phyloP scores from a whole-genome alignment of 2,888 invertebrate species.

The Drosophila heteroneura region DNA sequence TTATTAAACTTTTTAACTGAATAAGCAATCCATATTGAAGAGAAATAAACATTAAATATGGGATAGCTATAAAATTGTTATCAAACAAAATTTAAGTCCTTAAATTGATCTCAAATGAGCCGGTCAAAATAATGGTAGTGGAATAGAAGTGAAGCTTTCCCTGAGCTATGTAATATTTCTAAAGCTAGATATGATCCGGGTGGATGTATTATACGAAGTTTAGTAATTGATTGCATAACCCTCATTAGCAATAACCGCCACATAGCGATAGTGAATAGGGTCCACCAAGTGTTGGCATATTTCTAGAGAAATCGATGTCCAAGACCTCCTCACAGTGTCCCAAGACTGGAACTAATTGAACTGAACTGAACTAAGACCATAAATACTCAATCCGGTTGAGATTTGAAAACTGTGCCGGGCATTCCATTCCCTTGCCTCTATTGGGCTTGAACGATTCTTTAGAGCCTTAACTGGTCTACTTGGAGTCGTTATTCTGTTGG shows the following conservation, averaged over 20 bases:
- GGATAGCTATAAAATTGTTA: neutral
- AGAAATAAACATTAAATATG: neutral
- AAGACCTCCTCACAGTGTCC: neutral
- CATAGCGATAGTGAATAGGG: neutral
- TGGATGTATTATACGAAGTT: neutral
- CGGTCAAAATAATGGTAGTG: neutral
- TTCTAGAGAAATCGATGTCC: neutral
- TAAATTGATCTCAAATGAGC: neutral
- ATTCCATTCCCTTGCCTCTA: neutral
- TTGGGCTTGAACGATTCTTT: too few relatives aligned
- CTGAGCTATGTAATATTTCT: neutral
- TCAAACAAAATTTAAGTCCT: neutral
- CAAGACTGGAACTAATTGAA: too few relatives aligned
- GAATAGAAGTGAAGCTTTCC: neutral
- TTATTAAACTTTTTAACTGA: neutral
- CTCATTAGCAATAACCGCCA: neutral
- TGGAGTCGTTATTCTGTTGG: neutral
- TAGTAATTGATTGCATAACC: neutral
- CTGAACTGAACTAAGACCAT: neutral
- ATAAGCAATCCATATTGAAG: neutral
- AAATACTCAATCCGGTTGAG: neutral
- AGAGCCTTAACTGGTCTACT: neutral
- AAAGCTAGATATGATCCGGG: neutral
- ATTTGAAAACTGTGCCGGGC: neutral
- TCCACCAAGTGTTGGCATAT: neutral